phyloP scores from a whole-genome alignment of 2,888 invertebrate genomes.

The Leptopilina drosophilae region DNA sequence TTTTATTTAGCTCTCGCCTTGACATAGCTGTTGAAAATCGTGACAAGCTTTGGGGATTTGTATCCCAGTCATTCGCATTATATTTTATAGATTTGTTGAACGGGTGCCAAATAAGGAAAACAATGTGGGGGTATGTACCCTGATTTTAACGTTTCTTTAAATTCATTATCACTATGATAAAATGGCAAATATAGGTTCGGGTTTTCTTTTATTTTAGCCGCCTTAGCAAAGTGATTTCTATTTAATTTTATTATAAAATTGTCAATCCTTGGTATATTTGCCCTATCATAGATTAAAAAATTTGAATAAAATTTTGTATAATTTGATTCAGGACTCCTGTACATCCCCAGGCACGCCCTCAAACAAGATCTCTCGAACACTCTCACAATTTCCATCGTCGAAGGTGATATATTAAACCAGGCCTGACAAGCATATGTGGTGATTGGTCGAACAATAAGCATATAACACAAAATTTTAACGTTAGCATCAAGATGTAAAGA shows the following conservation, averaged over 20 bases:
- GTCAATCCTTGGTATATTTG: constrained; percentile 47
- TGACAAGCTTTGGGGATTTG: too few relatives aligned
- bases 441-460: constrained; percentile 46
- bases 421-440: constrained; percentile 48
- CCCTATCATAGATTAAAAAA: constrained; percentile 39
- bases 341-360: constrained; percentile 34
- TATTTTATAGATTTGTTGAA: neutral
- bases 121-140: constrained; percentile 45
- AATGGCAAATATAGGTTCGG: neutral
- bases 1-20: too few relatives aligned
- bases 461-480: constrained; percentile 49
- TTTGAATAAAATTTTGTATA: constrained; percentile 37
- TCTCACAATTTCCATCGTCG: constrained; percentile 43
- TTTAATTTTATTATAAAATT: constrained; percentile 46
- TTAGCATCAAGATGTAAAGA: neutral
- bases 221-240: constrained; percentile 41
- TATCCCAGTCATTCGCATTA: too few relatives aligned
- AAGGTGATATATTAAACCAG: constrained; percentile 49
- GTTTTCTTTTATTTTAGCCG: constrained; percentile 12
- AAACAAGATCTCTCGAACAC: constrained; percentile 42
- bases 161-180: neutral
- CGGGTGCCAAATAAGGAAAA: constrained; percentile 36
- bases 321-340: constrained; percentile 30
- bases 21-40: too few relatives aligned
- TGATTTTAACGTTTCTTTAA: neutral